These are phyloP conservation scores for Drosophila limbata DNA, from an alignment of 2,888 invertebrate genomes.

Conservation along the genomic window DNA sequence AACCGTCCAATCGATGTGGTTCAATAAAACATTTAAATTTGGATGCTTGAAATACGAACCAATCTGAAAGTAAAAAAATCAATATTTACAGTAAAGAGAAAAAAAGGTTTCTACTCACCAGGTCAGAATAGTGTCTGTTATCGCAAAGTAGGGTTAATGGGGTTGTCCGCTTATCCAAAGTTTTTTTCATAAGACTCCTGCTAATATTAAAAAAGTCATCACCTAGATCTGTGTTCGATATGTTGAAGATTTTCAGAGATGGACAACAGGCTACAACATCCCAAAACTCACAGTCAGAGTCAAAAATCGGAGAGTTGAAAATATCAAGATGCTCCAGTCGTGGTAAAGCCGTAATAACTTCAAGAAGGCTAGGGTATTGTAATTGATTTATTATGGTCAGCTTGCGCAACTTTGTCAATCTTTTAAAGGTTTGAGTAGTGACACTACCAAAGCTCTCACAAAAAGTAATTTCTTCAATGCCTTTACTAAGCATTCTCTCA, in stretches of 20 bases:
- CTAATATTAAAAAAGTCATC: not conserved
- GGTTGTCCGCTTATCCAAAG: not conserved
- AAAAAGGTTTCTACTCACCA: slow-evolving; percentile 9
- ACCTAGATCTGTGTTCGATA: not conserved
- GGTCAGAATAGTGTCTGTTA: not conserved
- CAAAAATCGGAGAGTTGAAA: not conserved
- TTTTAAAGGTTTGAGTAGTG: not conserved
- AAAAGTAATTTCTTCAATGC: slow-evolving; percentile 5
- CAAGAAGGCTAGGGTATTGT: not conserved
- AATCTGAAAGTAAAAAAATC: slow-evolving; percentile 22
- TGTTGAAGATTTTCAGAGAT: not conserved
- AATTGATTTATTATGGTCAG: slow-evolving; percentile 24
- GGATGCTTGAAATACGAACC: not conserved
- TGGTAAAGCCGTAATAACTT: not conserved
- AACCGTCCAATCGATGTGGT: not conserved
- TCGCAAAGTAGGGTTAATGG: not conserved
- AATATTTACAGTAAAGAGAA: not conserved
- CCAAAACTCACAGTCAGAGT: not conserved
- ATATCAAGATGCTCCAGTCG: not conserved
- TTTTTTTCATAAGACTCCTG: not conserved
- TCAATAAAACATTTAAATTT: slow-evolving; percentile 18
- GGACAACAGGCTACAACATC: not conserved
- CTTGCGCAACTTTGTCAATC: slow-evolving; percentile 1
- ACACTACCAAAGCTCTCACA: too few relatives aligned
- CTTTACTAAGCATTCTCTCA: slow-evolving; percentile 3